phyloP scores from a whole-genome alignment of 2,113 vertebrate genomes.

The Mesembrinibis cayennensis region DNA sequence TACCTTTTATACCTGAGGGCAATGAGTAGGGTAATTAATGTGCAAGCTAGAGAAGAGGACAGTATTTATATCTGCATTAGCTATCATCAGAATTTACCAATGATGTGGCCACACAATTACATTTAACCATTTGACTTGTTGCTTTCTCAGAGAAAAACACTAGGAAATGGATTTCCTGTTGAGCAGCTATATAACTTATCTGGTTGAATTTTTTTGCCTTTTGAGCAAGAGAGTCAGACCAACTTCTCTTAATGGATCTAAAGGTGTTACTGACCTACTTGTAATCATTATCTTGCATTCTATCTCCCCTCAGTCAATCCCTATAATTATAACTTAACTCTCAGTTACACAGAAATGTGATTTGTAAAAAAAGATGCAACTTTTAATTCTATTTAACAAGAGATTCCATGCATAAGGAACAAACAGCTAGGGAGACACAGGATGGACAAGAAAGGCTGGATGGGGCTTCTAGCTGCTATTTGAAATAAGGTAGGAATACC shows the following conservation, averaged over 20 bases:
- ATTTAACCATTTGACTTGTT: background rate
- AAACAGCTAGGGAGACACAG: background rate
- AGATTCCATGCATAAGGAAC: fast-evolving
- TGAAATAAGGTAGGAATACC: background rate
- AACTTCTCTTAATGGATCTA: background rate
- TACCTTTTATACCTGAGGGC: background rate
- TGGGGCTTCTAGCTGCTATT: background rate
- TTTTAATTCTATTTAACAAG: background rate
- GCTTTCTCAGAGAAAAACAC: background rate
- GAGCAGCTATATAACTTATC: background rate
- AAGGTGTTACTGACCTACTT: background rate
- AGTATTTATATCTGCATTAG: background rate
- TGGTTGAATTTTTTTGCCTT: background rate
- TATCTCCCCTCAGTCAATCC: background rate
- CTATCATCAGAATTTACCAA: background rate
- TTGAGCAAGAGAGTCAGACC: background rate
- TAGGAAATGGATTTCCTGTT: background rate
- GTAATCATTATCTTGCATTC: background rate
- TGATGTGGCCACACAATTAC: background rate
- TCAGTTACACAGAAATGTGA: background rate
- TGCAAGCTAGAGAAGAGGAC: background rate
- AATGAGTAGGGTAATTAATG: background rate
- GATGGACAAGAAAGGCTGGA: background rate
- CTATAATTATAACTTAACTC: background rate
- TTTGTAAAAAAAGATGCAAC: background rate